These are phyloP conservation scores for Agonopterix alstromeriana DNA, from an alignment of 2,888 invertebrate species.

Conservation along the genomic window DNA sequence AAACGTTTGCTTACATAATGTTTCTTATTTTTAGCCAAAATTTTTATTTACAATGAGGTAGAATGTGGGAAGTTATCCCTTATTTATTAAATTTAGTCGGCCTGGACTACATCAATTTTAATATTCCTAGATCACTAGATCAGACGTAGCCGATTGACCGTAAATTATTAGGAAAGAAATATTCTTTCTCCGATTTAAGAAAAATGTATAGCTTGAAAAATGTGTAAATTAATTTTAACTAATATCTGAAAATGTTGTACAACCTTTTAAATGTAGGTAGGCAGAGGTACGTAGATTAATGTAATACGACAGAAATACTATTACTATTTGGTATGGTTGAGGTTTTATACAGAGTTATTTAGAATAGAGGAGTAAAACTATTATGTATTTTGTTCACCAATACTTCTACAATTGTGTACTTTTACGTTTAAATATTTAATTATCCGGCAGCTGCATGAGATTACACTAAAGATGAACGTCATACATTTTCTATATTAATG, in stretches of 20 bases:
- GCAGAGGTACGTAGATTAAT: not conserved
- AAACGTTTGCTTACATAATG: conserved; percentile 36
- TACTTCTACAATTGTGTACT: conserved; percentile 3
- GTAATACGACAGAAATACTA: conserved; percentile 7
- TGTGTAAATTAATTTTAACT: not conserved
- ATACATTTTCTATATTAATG: too few species aligned
- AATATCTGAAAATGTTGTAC: conserved; percentile 1
- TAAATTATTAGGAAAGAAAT: not conserved
- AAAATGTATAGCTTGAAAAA: not conserved
- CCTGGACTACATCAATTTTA: conserved; percentile 32
- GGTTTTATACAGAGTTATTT: conserved; percentile 74
- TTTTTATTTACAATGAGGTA: conserved; percentile 73
- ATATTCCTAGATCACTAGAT: not conserved
- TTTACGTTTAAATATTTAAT: not conserved
- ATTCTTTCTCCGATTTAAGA: not conserved
- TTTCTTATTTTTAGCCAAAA: conserved; percentile 63
- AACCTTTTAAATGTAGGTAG: not conserved
- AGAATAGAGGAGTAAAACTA: conserved; percentile 15
- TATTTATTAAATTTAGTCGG: conserved; percentile 53
- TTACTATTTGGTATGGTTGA: conserved; percentile 65
- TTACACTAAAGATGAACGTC: too few species aligned
- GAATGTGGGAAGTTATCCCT: conserved; percentile 55
- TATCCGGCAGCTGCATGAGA: not conserved
- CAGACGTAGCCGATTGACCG: not conserved
- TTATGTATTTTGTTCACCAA: not conserved